Percentiles rank a stretch among this genome's conserved stretches.
Conservation (phyloP, 2,113 vertebrate species). For the Paraplagusia blochii region DNA sequence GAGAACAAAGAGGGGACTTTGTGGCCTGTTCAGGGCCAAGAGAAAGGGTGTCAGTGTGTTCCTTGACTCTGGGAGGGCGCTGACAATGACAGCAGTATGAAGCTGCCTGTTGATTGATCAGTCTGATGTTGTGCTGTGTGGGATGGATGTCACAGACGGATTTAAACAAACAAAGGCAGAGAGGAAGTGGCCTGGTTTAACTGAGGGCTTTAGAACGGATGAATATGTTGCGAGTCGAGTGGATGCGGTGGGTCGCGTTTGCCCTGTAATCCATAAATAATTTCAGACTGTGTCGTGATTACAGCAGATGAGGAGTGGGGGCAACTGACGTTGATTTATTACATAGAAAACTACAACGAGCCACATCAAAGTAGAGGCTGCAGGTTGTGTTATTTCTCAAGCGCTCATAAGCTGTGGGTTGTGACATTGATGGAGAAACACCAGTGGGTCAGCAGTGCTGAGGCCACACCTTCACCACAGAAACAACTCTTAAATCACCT, state of each 20-base stretch:
- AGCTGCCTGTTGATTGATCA: slow-evolving; percentile 63
- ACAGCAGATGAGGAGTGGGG: not conserved
- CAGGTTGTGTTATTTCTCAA: not conserved
- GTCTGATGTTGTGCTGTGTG: slow-evolving; percentile 50
- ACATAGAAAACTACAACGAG: not conserved
- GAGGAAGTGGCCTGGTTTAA: slow-evolving; percentile 55
- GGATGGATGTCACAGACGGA: slow-evolving; percentile 43
- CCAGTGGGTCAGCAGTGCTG: not conserved
- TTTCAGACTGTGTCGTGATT: slow-evolving; percentile 33
- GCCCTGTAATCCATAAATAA: slow-evolving; percentile 29
- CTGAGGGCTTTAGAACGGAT: slow-evolving; percentile 42
- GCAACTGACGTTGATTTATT: slow-evolving; percentile 3
- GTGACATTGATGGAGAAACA: not conserved
- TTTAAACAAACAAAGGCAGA: slow-evolving; percentile 52
- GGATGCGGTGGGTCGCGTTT: slow-evolving; percentile 27
- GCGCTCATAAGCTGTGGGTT: not conserved
- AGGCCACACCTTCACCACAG: not conserved
- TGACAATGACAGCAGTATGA: slow-evolving; percentile 71
- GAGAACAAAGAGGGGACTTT: slow-evolving; percentile 66
- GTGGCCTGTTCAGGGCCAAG: slow-evolving; percentile 31
- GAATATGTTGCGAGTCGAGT: slow-evolving; percentile 14
- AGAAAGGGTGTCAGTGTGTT: slow-evolving; percentile 57
- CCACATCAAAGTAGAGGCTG: not conserved
- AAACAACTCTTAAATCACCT: not conserved
- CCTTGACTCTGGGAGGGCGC: slow-evolving; percentile 41